A percentile compares a stretch with the other conserved stretches of the same genome.
Evolutionary conservation across 2,797 vertebrate species (phyloP).

Genomic region (Liasis olivaceus): DNA sequence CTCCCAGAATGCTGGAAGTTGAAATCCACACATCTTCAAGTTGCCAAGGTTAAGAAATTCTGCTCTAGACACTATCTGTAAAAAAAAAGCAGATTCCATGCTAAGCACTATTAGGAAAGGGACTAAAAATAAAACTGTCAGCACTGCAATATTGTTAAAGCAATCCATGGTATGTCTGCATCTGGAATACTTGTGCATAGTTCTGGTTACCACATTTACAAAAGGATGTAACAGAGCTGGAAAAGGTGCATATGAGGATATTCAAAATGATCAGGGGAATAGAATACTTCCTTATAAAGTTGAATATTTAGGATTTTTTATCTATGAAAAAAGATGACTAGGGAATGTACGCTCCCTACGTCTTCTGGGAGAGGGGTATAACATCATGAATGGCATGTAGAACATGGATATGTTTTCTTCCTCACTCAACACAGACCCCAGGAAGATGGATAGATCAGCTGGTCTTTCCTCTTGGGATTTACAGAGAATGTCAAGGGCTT

Average conservation of each 20-base stretch:
- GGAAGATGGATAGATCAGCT: neutral
- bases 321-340: neutral
- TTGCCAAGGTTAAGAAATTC: no score
- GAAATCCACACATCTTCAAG: no score
- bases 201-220: neutral
- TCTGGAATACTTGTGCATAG: neutral
- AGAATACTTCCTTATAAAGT: no score
- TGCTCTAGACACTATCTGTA: neutral
- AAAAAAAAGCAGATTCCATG: neutral
- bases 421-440: neutral
- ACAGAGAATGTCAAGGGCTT: neutral
- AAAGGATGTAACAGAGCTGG: no score
- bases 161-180: neutral
- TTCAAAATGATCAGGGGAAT: no score
- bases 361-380: neutral
- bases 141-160: neutral
- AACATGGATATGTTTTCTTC: neutral
- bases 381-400: neutral
- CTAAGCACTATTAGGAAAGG: neutral
- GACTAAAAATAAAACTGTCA: neutral
- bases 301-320: neutral
- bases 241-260: no score
- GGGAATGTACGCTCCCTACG: neutral
- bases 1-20: no score
- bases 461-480: neutral